Evolutionary conservation across 2,888 invertebrate genomes (phyloP), one percentile per base, ranked within the genome.

Genomic region (Mythimna ferrago): DNA sequence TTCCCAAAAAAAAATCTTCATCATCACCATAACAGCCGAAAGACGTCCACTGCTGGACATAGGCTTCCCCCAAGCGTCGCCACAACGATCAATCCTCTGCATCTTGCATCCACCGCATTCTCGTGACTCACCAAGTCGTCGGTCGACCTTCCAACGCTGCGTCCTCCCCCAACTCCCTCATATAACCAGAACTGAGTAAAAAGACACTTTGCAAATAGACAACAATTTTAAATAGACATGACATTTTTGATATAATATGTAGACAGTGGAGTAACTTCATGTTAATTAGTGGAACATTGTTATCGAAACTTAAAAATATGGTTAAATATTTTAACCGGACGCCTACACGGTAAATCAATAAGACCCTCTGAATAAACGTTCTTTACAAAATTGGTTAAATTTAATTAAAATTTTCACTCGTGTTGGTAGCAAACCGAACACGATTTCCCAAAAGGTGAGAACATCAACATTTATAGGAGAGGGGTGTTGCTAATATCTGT

Each of bases 381-480:
- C 81, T 77, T 84, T 71, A 81, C 76, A 77, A 78, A 79, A 87
- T 86, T 87, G 81, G 82, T 84, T 83, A 82, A 84, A 86, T 81
- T 85, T 90, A 88, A 90, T 89, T 87, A 89, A 88, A 88, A 87
- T 82, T 84, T 81, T 75, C 65, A 75, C 83, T 85, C 83, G 82
- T 83, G 82, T 82, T 87, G 86, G 75, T 73, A 83, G 83, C 78
- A 83, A 86, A 87, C 82, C 82, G 83, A 82, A 86, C 85, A 73
- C 74, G 85, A 87, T 88, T 87, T 90, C 86, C 89, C 87, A 83
- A 84, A 88, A 88, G 88, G 86, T 88, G 74, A 73, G 86, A 87
- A 82, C 85, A 82, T 84, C 86, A 80, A 84, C 78, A 78, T 84
- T 78, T 75, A 83, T 82, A 81, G 80, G 73, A 54, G 54, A 65